Percentiles rank a stretch among this genome's conserved stretches.
Evolutionary conservation across 2,797 vertebrate genomes (phyloP).

Genomic region (Hoplostethus mediterraneus): DNA sequence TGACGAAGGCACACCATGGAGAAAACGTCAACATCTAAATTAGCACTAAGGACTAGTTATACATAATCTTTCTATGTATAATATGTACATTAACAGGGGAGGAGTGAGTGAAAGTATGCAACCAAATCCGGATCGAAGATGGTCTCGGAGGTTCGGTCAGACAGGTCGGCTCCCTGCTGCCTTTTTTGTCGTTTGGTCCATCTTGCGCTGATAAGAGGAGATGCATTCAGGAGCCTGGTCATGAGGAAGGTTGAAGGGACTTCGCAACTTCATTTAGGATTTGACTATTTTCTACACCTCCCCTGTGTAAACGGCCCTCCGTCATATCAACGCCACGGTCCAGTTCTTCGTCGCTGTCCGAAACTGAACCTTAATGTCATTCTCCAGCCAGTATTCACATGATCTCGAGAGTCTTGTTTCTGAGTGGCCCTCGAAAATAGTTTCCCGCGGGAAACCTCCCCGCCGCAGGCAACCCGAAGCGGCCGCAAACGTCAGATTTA

Average conservation of each 20-base stretch:
- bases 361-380: not conserved
- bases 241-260: constrained; percentile 24
- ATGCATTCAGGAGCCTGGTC: constrained; percentile 19
- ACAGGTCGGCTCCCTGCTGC: constrained; percentile 1
- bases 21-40: constrained; percentile 81
- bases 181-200: constrained; percentile 53
- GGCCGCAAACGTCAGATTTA: not conserved
- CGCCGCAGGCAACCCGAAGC: not conserved
- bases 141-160: constrained; percentile 30
- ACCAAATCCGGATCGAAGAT: constrained; percentile 49
- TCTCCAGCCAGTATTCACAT: constrained; percentile 2
- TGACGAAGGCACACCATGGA: constrained; percentile 89
- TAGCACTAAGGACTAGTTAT: constrained; percentile 76
- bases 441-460: not conserved
- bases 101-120: constrained; percentile 20
- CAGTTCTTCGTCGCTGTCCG: not conserved
- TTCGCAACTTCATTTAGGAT: not conserved
- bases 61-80: constrained; percentile 77
- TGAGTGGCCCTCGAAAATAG: too few species aligned
- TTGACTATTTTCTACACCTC: not conserved
- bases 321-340: constrained; percentile 12
- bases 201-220: constrained; percentile 24
- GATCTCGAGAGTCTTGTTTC: constrained; percentile 1
- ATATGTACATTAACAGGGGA: constrained; percentile 68
- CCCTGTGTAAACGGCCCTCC: not conserved